Percentiles rank a stretch among this genome's conserved stretches.
Evolutionary conservation across 1,140 invertebrate genomes (phyloP).

Genomic region (Chironomus striatipennis): DNA sequence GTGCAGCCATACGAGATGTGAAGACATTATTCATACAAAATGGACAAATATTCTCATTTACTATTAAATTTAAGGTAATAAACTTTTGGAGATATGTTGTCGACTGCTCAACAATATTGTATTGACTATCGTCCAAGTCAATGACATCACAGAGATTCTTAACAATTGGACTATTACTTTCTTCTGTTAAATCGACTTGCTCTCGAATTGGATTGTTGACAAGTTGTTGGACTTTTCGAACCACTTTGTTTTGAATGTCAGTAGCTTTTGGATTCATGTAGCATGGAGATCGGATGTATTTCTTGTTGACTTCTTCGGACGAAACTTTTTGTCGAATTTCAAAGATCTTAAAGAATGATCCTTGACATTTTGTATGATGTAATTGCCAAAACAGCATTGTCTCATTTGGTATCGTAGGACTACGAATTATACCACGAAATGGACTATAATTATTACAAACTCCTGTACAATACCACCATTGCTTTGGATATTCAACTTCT

Average conservation of each 20-base stretch:
- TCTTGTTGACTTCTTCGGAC: background rate
- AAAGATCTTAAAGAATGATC: background rate
- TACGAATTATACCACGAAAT: background rate
- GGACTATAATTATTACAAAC: background rate
- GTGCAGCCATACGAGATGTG: background rate
- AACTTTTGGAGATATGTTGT: background rate
- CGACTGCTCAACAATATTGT: background rate
- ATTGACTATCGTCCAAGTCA: background rate
- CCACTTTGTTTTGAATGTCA: background rate
- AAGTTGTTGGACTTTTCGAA: background rate
- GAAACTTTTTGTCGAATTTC: background rate
- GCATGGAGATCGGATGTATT: background rate
- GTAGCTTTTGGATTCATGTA: background rate
- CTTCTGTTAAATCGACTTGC: background rate
- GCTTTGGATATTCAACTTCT: background rate
- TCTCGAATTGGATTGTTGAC: background rate
- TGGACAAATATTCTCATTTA: too few relatives aligned
- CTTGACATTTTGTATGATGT: background rate
- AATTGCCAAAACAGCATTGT: background rate
- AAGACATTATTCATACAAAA: background rate
- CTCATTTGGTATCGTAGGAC: background rate
- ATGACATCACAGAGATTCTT: background rate
- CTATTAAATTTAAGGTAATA: too few relatives aligned
- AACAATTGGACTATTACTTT: background rate
- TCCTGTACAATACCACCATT: background rate